These are phyloP conservation scores for Chrysoperla carnea DNA, from an alignment of 1,140 invertebrate species.

Conservation along the genomic window DNA sequence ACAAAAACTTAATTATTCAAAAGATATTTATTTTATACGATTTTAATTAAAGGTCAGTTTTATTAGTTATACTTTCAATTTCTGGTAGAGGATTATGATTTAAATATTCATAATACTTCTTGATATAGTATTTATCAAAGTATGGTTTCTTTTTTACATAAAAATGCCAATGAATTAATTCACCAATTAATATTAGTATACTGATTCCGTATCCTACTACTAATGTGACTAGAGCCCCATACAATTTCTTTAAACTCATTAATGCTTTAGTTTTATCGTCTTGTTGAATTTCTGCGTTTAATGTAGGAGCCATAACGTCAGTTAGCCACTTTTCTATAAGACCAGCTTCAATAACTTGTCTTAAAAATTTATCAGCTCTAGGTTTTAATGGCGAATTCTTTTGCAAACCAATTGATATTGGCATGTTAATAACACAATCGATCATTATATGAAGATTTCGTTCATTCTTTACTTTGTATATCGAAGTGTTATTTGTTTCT, in stretches of 20 bases:
- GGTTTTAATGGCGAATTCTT: constrained; percentile 64
- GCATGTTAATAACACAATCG: constrained; percentile 62
- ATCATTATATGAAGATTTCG: constrained; percentile 59
- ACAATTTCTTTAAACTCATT: constrained; percentile 56
- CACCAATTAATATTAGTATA: constrained; percentile 31
- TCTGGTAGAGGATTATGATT: too few species aligned
- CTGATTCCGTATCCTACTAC: constrained; percentile 45
- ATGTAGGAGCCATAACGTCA: constrained; percentile 41
- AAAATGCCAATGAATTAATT: constrained; percentile 46
- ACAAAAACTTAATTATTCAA: too few species aligned
- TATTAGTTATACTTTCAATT: too few species aligned
- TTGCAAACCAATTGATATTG: constrained; percentile 54
- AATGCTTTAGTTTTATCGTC: constrained; percentile 39
- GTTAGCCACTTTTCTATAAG: constrained; percentile 61
- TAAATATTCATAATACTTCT: too few species aligned
- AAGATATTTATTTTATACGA: too few species aligned
- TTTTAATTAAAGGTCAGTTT: too few species aligned
- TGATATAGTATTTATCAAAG: constrained; percentile 42
- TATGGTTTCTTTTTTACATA: constrained; percentile 42
- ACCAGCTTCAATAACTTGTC: constrained; percentile 50
- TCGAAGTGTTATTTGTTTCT: constrained; percentile 5
- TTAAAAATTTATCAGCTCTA: constrained; percentile 43
- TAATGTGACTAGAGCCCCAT: constrained; percentile 52
- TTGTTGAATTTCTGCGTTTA: constrained; percentile 16
- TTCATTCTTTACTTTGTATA: constrained; percentile 13